phyloP scores from a whole-genome alignment of 1,140 invertebrate species.

The Drosophila melanogaster region DNA sequence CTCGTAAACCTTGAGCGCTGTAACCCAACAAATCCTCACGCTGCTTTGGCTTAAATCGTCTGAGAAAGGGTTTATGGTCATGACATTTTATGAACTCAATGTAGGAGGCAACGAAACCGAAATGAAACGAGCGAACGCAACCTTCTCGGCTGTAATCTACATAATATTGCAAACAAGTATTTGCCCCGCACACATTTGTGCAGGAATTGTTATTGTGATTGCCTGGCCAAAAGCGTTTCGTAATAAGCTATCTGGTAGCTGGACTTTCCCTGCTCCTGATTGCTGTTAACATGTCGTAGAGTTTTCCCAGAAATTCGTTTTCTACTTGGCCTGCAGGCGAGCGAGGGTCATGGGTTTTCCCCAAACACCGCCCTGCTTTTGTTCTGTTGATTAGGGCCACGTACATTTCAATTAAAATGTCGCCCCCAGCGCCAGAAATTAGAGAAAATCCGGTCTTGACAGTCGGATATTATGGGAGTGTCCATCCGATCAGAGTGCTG shows the following conservation, averaged over 20 bases:
- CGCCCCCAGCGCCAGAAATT: conserved; percentile 64
- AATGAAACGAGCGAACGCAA: conserved; percentile 40
- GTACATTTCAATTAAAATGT: conserved; percentile 78
- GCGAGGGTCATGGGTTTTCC: conserved; percentile 12
- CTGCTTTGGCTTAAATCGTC: conserved; percentile 79
- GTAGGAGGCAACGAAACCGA: conserved; percentile 21
- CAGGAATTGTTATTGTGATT: conserved; percentile 72
- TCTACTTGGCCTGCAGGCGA: conserved; percentile 56
- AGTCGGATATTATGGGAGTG: conserved; percentile 32
- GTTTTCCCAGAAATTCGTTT: conserved; percentile 57
- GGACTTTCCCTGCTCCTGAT: conserved; percentile 44
- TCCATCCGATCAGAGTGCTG: conserved; percentile 19
- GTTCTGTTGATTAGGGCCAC: conserved; percentile 69
- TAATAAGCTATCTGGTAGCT: conserved; percentile 59
- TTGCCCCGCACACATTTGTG: conserved; percentile 35
- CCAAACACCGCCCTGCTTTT: conserved; percentile 37
- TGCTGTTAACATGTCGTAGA: conserved; percentile 78
- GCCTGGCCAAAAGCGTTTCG: conserved; percentile 63
- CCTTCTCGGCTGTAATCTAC: conserved; percentile 70
- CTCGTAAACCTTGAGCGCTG: conserved; percentile 70
- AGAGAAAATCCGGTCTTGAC: conserved; percentile 45
- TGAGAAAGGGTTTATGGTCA: conserved; percentile 82
- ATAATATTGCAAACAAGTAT: conserved; percentile 74
- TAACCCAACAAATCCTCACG: conserved; percentile 64
- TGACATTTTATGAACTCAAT: conserved; percentile 74